phyloP scores from a whole-genome alignment of 2,888 invertebrate genomes.

The Horisme vitalbata region DNA sequence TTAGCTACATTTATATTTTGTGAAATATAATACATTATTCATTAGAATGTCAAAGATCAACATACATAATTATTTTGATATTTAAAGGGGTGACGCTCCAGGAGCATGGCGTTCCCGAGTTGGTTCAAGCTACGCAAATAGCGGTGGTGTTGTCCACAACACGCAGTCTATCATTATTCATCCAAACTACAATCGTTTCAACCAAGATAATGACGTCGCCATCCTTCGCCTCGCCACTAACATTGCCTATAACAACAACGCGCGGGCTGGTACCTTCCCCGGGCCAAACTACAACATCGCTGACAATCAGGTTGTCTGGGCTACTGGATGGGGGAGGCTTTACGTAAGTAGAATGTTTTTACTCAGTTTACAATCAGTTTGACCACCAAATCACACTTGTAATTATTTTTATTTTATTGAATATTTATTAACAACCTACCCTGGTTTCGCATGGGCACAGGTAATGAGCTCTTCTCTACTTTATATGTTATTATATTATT shows the following conservation, averaged over 20 bases:
- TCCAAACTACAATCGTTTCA: conserved; percentile 44
- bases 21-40: too few relatives aligned
- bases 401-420: too few relatives aligned
- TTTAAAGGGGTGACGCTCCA: conserved; percentile 35
- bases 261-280: conserved; percentile 27
- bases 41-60: too few relatives aligned
- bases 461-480: too few relatives aligned
- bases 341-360: conserved; percentile 43
- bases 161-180: conserved; percentile 41
- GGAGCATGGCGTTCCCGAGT: conserved; percentile 46
- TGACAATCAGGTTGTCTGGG: conserved; percentile 52
- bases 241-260: conserved; percentile 22
- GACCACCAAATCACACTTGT: too few relatives aligned
- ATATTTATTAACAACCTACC: too few relatives aligned
- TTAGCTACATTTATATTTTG: too few relatives aligned
- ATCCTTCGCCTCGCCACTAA: conserved; percentile 37
- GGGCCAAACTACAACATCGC: conserved; percentile 44
- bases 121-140: conserved; percentile 50
- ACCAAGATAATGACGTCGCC: conserved; percentile 45
- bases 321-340: conserved; percentile 57
- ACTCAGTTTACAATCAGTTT: too few relatives aligned
- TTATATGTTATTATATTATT: too few relatives aligned
- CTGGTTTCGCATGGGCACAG: too few relatives aligned
- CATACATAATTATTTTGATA: too few relatives aligned
- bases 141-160: conserved; percentile 44